Percentiles rank a stretch among this genome's conserved stretches.
Conservation (phyloP, 2,888 invertebrate genomes). For the Tachina fera region DNA sequence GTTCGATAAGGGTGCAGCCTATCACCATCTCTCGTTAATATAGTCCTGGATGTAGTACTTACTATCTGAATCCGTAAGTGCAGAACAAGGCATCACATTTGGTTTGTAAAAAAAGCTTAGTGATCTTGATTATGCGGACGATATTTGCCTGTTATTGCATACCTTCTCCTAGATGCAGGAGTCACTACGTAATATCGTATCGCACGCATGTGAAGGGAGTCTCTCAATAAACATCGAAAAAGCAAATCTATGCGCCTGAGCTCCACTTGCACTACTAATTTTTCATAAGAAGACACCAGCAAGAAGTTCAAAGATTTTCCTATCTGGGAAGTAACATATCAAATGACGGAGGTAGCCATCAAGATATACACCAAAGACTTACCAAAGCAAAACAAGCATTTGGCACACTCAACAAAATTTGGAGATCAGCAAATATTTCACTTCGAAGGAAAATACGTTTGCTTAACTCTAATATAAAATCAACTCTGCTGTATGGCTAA, state of each 20-base stretch:
- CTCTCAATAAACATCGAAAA: neutral
- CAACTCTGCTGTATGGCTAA: neutral
- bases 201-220: neutral
- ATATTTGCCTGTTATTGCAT: too few species aligned
- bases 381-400: neutral
- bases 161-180: too few species aligned
- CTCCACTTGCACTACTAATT: neutral
- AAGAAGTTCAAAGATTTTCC: too few species aligned
- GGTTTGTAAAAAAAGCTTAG: neutral
- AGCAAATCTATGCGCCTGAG: neutral
- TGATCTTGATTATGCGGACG: neutral
- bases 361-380: neutral
- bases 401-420: neutral
- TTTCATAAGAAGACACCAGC: neutral
- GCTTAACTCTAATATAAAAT: neutral
- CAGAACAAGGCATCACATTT: neutral
- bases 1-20: too few species aligned
- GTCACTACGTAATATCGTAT: too few species aligned
- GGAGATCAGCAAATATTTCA: neutral
- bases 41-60: neutral
- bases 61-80: neutral
- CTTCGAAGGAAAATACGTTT: neutral
- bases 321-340: neutral
- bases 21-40: too few species aligned
- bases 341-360: neutral